Evolutionary conservation across 2,113 vertebrate genomes (phyloP).

Genomic region (Anhinga rufa): DNA sequence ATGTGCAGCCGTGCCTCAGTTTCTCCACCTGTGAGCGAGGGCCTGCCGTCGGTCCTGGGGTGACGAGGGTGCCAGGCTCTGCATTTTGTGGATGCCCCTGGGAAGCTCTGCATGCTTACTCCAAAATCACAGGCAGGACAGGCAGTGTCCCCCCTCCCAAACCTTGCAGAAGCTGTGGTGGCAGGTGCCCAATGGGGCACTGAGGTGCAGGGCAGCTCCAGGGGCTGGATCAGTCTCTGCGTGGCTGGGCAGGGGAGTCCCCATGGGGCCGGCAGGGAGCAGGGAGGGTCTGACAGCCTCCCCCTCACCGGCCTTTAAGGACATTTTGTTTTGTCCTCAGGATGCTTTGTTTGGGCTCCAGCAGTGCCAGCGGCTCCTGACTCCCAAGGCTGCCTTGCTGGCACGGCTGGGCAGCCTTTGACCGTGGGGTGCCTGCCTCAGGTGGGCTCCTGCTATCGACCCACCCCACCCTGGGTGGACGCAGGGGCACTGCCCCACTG

Average conservation of each 20-base stretch:
- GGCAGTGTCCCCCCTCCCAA: neutral
- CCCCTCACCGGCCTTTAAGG: neutral
- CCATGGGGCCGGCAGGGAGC: neutral
- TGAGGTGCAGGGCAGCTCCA: neutral
- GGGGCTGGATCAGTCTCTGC: neutral
- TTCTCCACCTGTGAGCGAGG: neutral
- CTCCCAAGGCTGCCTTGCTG: slow-evolving; percentile 11
- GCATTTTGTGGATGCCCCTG: neutral
- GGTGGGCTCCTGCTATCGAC: neutral
- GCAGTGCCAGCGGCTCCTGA: slow-evolving; percentile 29
- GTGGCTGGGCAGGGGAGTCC: neutral
- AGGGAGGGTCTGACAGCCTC: neutral
- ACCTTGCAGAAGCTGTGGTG: neutral
- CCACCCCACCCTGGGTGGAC: neutral
- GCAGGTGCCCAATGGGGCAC: accelerated
- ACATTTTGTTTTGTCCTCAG: slow-evolving; percentile 45
- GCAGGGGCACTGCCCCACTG: too few species aligned
- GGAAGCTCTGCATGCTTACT: neutral
- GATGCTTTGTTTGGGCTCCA: neutral
- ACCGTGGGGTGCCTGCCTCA: neutral
- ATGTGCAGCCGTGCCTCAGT: neutral
- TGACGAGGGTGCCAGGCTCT: neutral
- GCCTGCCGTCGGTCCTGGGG: accelerated
- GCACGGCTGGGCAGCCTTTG: neutral
- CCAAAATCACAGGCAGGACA: neutral